Evolutionary conservation across 2,113 vertebrate genomes (phyloP), one percentile per base, ranked within the genome.

Genomic region (Pterophyllum scalare): DNA sequence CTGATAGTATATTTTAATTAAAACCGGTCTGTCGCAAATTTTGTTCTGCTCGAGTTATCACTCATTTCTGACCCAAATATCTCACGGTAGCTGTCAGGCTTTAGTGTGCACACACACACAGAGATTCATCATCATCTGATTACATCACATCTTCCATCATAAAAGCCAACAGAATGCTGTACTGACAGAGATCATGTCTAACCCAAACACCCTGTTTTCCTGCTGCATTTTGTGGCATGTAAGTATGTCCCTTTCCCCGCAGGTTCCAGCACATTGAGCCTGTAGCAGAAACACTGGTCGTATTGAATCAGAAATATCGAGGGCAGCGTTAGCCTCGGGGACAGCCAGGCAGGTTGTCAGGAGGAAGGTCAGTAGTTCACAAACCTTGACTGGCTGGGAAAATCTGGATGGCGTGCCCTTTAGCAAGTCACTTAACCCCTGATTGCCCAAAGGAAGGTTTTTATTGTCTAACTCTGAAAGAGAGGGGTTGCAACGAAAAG

Each of bases 361-460:
- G 26, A 84, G 67, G 77, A 85, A 92, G 93, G 93, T 93, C 88
- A 92, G 33, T 84, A 46, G 91, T 90, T 91, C 84, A 84, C 56
- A 38, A 79, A 75, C 88, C 75, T 81, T 26, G 31, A 61, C 85
- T 31, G 46, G 38, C 81, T 85, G 83, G 81, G 86, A 83, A 83
- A 90, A 87, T 88, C 84, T 80, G 67, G 17, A 59, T 85, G 88
- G 88, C 89, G 26, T 88, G 87, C 83, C 88, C 88, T 59, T 78
- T 75, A 86, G 86, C 81, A 64, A 89, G 77, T 79, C 88, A 85
- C 83, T 91, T 91, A 83, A 90, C 91, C 91, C 79, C 40, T 70
- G 59, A 70, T 33, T 4, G 56, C 56, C 60, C 61, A 15, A 20
- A 64, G 77, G 78, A 54, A 52, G 74, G 61, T 26, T 76, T 56